Conservation (phyloP, 2,888 invertebrate genomes). For the Caenorhabditis japonica region DNA sequence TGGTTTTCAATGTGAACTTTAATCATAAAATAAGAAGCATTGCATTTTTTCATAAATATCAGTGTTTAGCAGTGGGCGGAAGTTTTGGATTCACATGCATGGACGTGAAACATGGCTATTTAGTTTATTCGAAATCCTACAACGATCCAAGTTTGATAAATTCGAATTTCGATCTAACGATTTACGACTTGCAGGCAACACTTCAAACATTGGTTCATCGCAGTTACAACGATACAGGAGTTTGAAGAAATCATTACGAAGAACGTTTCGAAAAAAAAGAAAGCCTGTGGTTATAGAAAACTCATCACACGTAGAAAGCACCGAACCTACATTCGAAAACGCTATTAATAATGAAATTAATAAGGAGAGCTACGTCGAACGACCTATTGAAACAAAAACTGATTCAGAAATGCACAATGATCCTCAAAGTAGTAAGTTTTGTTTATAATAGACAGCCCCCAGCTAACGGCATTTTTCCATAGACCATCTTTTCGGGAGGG, state of each 20-base stretch:
- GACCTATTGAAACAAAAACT: slow-evolving; percentile 12
- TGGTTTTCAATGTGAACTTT: slow-evolving; percentile 16
- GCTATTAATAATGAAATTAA: not conserved
- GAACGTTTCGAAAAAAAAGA: slow-evolving; percentile 38
- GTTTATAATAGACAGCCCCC: too few relatives aligned
- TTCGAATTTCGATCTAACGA: too few relatives aligned
- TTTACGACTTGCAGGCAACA: not conserved
- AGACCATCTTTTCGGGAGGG: too few relatives aligned
- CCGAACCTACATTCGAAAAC: not conserved
- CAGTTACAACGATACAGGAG: slow-evolving; percentile 26
- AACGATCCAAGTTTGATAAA: not conserved
- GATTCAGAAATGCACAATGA: slow-evolving; percentile 9
- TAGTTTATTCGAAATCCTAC: slow-evolving; percentile 5
- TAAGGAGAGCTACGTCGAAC: slow-evolving; percentile 12
- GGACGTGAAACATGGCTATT: slow-evolving; percentile 5
- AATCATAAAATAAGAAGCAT: slow-evolving; percentile 20
- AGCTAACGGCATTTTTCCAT: too few relatives aligned
- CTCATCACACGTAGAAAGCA: not conserved
- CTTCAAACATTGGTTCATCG: not conserved
- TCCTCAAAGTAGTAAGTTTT: slow-evolving; percentile 1
- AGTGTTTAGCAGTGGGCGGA: slow-evolving; percentile 28
- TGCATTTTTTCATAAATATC: slow-evolving; percentile 17
- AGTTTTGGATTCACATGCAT: slow-evolving; percentile 22
- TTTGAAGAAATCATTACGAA: slow-evolving; percentile 41
- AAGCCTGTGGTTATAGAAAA: not conserved